Base-by-base conservation (phyloP, 2,113 vertebrate genomes). In the Heliornis fulica region DNA sequence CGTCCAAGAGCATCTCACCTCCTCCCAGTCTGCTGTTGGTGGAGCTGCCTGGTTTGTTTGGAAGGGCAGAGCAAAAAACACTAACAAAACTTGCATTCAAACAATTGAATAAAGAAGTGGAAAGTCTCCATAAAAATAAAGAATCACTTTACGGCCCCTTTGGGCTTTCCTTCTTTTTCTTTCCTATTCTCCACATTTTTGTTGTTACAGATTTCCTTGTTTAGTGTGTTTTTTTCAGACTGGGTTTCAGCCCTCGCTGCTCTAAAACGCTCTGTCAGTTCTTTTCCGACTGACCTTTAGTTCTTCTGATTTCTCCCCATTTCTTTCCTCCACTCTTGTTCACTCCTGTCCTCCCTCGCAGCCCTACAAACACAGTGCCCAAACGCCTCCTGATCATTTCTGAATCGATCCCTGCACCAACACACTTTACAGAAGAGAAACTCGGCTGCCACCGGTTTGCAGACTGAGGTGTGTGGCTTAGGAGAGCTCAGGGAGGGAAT, bases 31-130 rank as follows among this genome's bases (percentile, higher is more conserved):
- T 59, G 57, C 56, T 75, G 66, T 23, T 65, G 56, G 43, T 83
- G 45, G 32, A 13, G 56, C 63, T 60, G 78, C 72, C 51, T 61
- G 34, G 75, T 59, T 75, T 90, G 87, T 79, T 90, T 76, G 68
- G 38, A 80, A 75, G 51, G 56, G 29, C 83, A 90, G 61, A 79
- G 83, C 90, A 83, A 95, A 88, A 93, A 43, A 83, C 79, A 48
- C 87, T 76, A 90, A 91, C 72, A 84, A 93, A 93, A 61, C 53
- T 81, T 66, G 87, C 41, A 88, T 81, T 88, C 51, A 77, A 76
- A 57, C 83, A 77, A 51, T 10, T 61, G 63, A 88, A 76, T 68
- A 70, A 88, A 88, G 88, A 85, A 92, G 48, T 78, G 71, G 82
- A 85, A 93, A 88, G 56, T 61, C 80, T 91, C 36, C 54, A 51